Evolutionary conservation across 2,113 vertebrate species (phyloP).

Genomic region (Tringa solitaria): DNA sequence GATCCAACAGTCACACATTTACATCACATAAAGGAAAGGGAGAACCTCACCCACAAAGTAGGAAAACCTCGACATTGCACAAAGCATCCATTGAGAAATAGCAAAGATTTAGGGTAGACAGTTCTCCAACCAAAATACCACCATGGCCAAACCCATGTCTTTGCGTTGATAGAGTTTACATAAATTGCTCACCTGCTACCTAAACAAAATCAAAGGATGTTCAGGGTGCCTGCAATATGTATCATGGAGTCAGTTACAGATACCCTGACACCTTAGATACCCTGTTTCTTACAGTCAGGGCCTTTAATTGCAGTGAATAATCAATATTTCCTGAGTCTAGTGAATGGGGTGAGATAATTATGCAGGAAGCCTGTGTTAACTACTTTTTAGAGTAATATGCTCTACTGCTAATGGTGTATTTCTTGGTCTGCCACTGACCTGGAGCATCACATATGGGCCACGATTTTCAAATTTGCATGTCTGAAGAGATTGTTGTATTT

Average conservation of each 20-base stretch:
- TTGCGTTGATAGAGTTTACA: background rate
- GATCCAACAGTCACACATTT: background rate
- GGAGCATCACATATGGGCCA: background rate
- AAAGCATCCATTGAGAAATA: background rate
- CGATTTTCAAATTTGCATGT: background rate
- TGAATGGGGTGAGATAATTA: background rate
- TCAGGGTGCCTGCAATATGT: background rate
- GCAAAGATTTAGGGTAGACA: background rate
- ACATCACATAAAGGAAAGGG: background rate
- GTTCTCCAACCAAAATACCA: background rate
- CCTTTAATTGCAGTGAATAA: background rate
- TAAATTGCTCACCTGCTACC: background rate
- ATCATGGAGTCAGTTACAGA: background rate
- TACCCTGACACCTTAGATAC: background rate
- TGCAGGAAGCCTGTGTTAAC: background rate
- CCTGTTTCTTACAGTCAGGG: background rate
- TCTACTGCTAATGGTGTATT: background rate
- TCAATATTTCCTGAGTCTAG: background rate
- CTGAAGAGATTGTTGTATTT: background rate
- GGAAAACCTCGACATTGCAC: fast-evolving
- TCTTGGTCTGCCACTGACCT: background rate
- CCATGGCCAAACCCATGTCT: background rate
- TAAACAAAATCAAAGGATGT: background rate
- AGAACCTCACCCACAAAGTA: background rate
- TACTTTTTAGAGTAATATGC: background rate